A percentile compares a stretch with the other conserved stretches of the same genome.
Conservation (phyloP, 64 coral and sea anemone genomes). For the Pachyseris speciosa region DNA sequence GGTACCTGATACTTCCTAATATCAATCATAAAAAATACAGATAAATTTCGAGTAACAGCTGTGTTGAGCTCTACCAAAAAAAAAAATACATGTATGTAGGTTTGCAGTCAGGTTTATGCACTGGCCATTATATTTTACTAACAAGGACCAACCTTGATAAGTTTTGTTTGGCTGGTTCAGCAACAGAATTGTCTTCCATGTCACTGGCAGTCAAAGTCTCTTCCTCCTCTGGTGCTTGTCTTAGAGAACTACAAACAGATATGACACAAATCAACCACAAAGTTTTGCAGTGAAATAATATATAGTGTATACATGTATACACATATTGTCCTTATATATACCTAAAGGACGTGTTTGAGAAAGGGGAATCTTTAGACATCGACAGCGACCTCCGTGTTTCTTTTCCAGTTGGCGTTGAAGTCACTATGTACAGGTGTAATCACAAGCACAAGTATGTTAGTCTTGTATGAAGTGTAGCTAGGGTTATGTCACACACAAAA, state of each 20-base stretch:
- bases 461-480: no score
- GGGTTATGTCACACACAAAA: no score
- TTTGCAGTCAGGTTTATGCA: background rate
- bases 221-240: background rate
- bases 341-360: background rate
- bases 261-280: background rate
- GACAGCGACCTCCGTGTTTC: background rate
- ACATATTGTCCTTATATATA: background rate
- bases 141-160: background rate
- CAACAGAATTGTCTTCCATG: background rate
- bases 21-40: background rate
- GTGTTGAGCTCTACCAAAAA: background rate
- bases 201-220: background rate
- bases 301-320: background rate
- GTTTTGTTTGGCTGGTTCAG: background rate
- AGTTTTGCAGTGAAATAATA: background rate
- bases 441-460: background rate
- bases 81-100: background rate
- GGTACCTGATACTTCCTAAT: background rate
- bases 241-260: background rate
- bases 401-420: background rate
- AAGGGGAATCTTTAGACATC: background rate
- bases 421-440: background rate
- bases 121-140: background rate
- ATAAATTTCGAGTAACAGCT: background rate